These are phyloP conservation scores for Monodelphis domestica DNA, from an alignment of 2,797 vertebrate species.

Conservation along the genomic window DNA sequence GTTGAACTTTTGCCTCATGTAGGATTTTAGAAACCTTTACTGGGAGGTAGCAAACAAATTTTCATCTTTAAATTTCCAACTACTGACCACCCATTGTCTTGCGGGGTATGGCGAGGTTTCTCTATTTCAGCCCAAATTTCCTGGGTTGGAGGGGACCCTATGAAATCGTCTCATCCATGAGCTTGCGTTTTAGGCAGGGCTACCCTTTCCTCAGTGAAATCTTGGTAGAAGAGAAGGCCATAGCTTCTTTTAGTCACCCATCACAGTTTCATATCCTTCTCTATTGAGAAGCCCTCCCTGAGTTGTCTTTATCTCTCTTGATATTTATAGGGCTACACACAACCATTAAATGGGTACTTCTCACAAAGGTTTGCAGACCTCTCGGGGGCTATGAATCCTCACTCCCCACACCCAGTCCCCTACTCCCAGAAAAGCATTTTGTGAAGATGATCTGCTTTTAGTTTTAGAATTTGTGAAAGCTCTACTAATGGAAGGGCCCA, in stretches of 20 bases:
- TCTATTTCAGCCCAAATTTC: neutral
- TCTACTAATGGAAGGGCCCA: neutral
- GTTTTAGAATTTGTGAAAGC: neutral
- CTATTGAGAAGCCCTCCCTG: neutral
- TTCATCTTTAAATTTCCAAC: neutral
- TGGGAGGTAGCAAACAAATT: constrained; percentile 41
- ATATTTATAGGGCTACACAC: neutral
- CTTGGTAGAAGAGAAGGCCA: neutral
- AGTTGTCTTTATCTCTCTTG: neutral
- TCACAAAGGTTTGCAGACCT: neutral
- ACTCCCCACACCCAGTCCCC: neutral
- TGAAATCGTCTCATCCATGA: neutral
- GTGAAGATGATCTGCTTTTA: neutral
- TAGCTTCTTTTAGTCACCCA: neutral
- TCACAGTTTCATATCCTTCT: neutral
- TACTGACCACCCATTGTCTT: rapidly evolving
- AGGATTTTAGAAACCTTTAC: constrained; percentile 86
- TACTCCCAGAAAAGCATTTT: neutral
- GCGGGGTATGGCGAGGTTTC: rapidly evolving
- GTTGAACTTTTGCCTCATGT: constrained; percentile 87
- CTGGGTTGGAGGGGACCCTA: neutral
- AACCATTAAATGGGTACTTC: neutral
- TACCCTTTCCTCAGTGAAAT: neutral
- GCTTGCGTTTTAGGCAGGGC: neutral
- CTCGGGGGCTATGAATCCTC: neutral